phyloP scores from a whole-genome alignment of 2,888 invertebrate genomes.

The Oligia latruncula region DNA sequence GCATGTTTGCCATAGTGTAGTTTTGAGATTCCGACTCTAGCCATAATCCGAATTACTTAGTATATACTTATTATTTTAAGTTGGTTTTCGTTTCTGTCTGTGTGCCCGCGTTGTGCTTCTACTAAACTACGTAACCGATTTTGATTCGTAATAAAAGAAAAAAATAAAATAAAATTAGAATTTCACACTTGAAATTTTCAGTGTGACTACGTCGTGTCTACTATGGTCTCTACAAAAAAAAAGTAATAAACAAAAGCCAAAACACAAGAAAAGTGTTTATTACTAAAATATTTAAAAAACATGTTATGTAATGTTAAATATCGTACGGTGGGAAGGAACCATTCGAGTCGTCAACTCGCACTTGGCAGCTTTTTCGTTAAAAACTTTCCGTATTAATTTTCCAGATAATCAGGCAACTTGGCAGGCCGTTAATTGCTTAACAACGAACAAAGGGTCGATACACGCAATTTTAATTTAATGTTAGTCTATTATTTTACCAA shows the following conservation, averaged over 20 bases:
- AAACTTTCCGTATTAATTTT: conserved; percentile 5
- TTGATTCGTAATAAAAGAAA: background rate
- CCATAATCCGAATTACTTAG: background rate
- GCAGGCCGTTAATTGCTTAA: conserved; percentile 34
- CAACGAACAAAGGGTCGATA: conserved; percentile 20
- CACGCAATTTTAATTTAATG: conserved; percentile 9
- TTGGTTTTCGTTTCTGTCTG: background rate
- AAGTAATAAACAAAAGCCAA: no score
- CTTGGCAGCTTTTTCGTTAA: background rate
- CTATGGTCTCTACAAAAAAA: no score
- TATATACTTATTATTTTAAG: background rate
- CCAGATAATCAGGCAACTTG: conserved; percentile 3
- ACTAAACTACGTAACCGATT: background rate
- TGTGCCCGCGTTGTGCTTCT: background rate
- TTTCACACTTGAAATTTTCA: background rate
- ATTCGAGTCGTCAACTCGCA: background rate
- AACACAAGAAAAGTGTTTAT: no score
- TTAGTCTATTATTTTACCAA: background rate
- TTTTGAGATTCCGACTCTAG: background rate
- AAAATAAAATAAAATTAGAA: no score
- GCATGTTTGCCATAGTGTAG: background rate
- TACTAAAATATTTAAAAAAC: no score
- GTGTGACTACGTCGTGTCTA: background rate
- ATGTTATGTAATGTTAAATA: no score
- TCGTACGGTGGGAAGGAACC: background rate